A percentile compares a stretch with the other conserved stretches of the same genome.
phyloP scores from a whole-genome alignment of 2,888 invertebrate genomes.

The Helleia helle region DNA sequence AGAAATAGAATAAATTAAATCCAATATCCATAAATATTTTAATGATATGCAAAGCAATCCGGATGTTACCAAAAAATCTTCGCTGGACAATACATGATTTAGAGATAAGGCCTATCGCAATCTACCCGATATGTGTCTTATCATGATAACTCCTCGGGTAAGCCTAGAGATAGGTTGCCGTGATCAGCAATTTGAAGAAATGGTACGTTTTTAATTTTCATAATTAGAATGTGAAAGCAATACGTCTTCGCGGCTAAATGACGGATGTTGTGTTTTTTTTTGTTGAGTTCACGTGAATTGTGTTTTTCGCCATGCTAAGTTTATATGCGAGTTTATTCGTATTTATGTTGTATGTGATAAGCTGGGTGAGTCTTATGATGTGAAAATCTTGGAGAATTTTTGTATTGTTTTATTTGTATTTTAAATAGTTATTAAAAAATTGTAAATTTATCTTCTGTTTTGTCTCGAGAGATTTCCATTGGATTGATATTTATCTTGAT shows the following conservation, averaged over 20 bases:
- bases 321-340: constrained; percentile 28
- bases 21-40: background rate
- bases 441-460: too few species aligned
- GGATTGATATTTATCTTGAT: too few species aligned
- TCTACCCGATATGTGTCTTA: constrained; percentile 19
- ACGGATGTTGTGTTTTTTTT: constrained; percentile 18
- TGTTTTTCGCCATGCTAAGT: constrained; percentile 25
- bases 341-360: constrained; percentile 31
- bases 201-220: constrained; percentile 48
- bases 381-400: too few species aligned
- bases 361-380: constrained; percentile 32
- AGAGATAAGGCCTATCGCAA: constrained; percentile 7
- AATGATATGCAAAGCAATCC: background rate
- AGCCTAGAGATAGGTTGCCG: constrained; percentile 35
- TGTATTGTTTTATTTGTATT: background rate
- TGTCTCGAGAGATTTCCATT: too few species aligned
- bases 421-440: too few species aligned
- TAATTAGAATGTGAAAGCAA: constrained; percentile 28
- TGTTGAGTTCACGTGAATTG: constrained; percentile 17
- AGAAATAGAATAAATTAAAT: too few species aligned
- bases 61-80: background rate
- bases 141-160: constrained; percentile 26
- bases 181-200: constrained; percentile 43
- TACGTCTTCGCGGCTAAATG: constrained; percentile 13
- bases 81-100: constrained; percentile 10